Conservation (phyloP, 1,140 invertebrate species). For the Eriosoma lanigerum region DNA sequence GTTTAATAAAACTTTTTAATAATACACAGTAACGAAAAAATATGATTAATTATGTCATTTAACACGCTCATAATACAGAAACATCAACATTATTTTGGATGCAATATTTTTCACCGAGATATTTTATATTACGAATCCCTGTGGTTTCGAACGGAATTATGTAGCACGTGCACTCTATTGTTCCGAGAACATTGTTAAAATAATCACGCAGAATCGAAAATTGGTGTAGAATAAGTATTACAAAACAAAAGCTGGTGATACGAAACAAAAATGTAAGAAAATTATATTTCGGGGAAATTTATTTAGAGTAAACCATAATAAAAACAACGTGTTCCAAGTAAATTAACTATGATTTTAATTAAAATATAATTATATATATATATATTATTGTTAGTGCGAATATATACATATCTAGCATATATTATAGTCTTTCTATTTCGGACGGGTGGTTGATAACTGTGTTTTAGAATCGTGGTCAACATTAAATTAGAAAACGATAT, state of each 20-base stretch:
- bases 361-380: conserved; percentile 4
- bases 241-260: neutral
- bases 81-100: conserved; percentile 1
- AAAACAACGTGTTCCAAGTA: neutral
- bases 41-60: conserved; percentile 29
- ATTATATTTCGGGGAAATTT: neutral
- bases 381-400: neutral
- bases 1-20: conserved; percentile 37
- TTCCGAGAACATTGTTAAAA: conserved; percentile 3
- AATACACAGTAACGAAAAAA: neutral
- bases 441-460: neutral
- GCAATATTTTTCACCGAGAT: conserved; percentile 30
- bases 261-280: neutral
- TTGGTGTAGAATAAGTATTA: neutral
- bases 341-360: conserved; percentile 1
- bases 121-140: conserved; percentile 36
- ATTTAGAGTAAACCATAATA: neutral
- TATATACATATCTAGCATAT: no score
- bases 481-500: conserved; percentile 10
- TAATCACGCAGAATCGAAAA: conserved; percentile 22
- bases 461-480: neutral
- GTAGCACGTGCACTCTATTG: conserved; percentile 27
- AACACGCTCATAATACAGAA: conserved; percentile 9
- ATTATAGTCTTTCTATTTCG: conserved; percentile 3
- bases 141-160: conserved; percentile 14